Conservation (phyloP, 2,113 vertebrate species). For the Leucosticte australis region DNA sequence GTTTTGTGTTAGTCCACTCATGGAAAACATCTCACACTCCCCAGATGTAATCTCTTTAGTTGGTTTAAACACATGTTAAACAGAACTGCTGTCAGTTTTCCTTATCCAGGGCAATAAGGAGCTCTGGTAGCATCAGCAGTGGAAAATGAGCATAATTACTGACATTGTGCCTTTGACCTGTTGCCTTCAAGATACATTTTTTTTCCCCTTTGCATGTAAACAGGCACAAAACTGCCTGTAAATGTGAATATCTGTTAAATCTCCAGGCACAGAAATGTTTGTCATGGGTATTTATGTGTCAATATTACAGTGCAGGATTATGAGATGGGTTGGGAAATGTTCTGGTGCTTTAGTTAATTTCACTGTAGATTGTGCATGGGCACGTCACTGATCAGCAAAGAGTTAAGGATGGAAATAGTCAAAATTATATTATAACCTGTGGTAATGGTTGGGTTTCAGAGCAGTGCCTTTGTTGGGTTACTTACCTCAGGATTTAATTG, state of each 20-base stretch:
- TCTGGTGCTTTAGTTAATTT: background rate
- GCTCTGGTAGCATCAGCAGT: background rate
- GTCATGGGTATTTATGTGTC: background rate
- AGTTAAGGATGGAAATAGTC: background rate
- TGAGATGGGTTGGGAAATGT: background rate
- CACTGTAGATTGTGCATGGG: background rate
- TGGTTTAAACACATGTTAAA: background rate
- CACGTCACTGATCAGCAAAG: background rate
- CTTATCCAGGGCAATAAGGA: background rate
- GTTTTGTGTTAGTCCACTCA: background rate
- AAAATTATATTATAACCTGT: background rate
- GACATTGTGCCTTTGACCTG: rapidly evolving
- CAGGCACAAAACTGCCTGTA: background rate
- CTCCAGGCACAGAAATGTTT: background rate
- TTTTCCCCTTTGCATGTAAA: background rate
- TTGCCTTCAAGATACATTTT: background rate
- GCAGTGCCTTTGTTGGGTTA: slow-evolving; percentile 90
- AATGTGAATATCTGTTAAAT: background rate
- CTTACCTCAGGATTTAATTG: slow-evolving; percentile 89
- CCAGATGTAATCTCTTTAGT: background rate
- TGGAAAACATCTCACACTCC: background rate
- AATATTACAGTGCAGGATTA: background rate
- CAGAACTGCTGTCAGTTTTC: background rate
- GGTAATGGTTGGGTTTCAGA: slow-evolving; percentile 60
- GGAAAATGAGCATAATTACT: background rate